Evolutionary conservation across 2,888 invertebrate genomes (phyloP), one percentile per base, ranked within the genome.

Genomic region (Hemithea aestivaria): DNA sequence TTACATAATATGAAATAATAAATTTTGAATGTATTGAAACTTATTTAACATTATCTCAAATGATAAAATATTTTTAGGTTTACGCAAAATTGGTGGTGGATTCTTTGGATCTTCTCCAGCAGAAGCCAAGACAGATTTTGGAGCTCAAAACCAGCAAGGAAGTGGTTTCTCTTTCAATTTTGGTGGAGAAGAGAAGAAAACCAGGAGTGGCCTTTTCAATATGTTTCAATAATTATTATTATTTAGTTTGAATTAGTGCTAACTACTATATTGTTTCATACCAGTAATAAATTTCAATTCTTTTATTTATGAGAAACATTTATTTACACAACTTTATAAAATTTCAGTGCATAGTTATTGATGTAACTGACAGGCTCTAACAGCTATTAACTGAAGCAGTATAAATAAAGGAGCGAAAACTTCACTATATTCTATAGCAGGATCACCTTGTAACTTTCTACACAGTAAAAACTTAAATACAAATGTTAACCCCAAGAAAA

Each of bases 391-490:
- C 71, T 97, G 96, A 35, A 97, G 84, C 36, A 97, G 85, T 51
- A 97, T 95, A 74, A 97, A 97, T 33, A 98, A 88, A 9, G 97
- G 97, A 27, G 96, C 94, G 82, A 97, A 92, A 2, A 97, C 94
- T 88, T 97, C 97, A 40, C 96, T 96, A 68, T 93, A 96, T 66
- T 96, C 96, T 49, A 96, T 90, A 20, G 90, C 90, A 27, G 92
- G 92, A 66, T 94, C 93, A 5, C 94, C 95, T 57, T 93, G 91
- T 31, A 98, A 79, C 73, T 95, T 96, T 67, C 94, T 92, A 77
- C 96, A 97, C 35, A 98, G 75, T 53, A 98, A 89, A 83, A 96
- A 94, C 78, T 98, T 96, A 71, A 97, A 97, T 40, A 96, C 91
- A 85, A 96, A 95, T 45, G 96, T 91, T 51, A 96, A 88, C 21